These are phyloP conservation scores for Pachypeltis micranthus DNA, from an alignment of 1,140 invertebrate species.

Conservation along the genomic window DNA sequence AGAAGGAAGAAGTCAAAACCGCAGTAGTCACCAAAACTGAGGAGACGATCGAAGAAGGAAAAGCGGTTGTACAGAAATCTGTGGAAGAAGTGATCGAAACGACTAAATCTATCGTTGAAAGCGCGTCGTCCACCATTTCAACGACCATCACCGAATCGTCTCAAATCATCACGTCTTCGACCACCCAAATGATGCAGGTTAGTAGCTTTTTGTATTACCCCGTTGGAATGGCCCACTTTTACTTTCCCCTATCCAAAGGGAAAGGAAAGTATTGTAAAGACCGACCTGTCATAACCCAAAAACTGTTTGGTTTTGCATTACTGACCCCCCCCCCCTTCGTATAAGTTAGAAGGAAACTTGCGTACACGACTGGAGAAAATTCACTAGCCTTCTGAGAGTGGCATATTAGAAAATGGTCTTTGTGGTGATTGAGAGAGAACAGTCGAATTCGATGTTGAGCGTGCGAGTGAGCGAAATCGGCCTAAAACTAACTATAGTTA, in stretches of 20 bases:
- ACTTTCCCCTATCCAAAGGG: too few species aligned
- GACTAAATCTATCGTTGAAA: slow-evolving; percentile 3
- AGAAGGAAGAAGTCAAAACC: slow-evolving; percentile 16
- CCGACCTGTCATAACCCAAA: too few species aligned
- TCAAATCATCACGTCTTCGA: slow-evolving; percentile 8
- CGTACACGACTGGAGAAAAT: too few species aligned
- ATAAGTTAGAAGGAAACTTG: neutral
- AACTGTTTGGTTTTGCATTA: neutral
- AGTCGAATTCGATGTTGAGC: too few species aligned
- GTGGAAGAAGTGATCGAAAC: slow-evolving; percentile 1
- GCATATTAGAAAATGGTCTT: too few species aligned
- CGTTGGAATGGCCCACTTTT: too few species aligned
- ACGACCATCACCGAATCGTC: slow-evolving; percentile 14
- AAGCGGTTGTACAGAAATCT: neutral
- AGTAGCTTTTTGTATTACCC: neutral
- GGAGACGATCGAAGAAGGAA: slow-evolving; percentile 5
- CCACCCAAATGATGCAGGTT: slow-evolving; percentile 1
- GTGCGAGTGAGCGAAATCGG: too few species aligned
- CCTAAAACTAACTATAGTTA: too few species aligned
- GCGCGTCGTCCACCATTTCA: neutral
- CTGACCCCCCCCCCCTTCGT: too few species aligned
- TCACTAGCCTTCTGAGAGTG: too few species aligned
- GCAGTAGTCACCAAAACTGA: slow-evolving; percentile 11
- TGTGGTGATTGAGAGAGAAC: too few species aligned
- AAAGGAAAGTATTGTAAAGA: too few species aligned